phyloP scores from a whole-genome alignment of 1,140 invertebrate genomes.

The Platorchestia sp. region DNA sequence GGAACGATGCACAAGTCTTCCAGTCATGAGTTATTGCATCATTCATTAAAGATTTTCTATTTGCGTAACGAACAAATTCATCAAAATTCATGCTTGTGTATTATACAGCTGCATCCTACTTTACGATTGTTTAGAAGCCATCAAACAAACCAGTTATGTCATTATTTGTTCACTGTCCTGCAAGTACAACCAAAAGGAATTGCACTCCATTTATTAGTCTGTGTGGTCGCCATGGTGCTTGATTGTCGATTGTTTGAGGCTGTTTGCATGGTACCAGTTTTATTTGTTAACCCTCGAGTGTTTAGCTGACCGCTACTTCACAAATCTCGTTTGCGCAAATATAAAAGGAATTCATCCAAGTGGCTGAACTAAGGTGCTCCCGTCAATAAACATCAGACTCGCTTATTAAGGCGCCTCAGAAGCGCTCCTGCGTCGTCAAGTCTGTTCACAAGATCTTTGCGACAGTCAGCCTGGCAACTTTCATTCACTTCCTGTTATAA shows the following conservation, averaged over 20 bases:
- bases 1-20: too few relatives aligned
- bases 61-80: too few relatives aligned
- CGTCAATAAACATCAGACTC: not conserved
- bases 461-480: not conserved
- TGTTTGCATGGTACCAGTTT: not conserved
- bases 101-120: too few relatives aligned
- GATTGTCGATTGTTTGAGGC: not conserved
- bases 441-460: not conserved
- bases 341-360: not conserved
- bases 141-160: too few relatives aligned
- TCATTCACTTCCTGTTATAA: not conserved
- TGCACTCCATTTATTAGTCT: too few relatives aligned
- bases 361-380: not conserved
- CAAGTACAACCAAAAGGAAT: too few relatives aligned
- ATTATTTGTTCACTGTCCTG: too few relatives aligned
- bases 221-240: not conserved
- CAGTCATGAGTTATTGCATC: too few relatives aligned
- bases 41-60: too few relatives aligned
- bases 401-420: not conserved
- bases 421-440: not conserved
- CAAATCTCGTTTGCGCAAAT: not conserved
- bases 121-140: too few relatives aligned
- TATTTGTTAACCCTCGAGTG: not conserved
- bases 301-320: not conserved
- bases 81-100: too few relatives aligned